phyloP scores from a whole-genome alignment of 2,888 invertebrate species.

The Pristionchus entomophagus region DNA sequence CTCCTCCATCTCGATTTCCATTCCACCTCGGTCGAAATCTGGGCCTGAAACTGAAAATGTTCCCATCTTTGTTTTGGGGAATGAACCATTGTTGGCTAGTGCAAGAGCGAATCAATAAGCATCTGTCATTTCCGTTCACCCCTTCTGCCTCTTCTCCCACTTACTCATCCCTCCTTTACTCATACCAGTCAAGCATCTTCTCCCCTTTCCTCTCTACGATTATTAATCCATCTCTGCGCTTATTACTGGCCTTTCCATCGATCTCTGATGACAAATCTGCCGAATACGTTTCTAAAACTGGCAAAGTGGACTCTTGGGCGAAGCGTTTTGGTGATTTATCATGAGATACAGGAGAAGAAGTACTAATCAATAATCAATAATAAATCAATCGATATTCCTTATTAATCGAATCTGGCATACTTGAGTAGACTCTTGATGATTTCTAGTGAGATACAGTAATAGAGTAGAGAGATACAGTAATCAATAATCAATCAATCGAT shows the following conservation, averaged over 20 bases:
- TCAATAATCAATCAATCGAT: background rate
- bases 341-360: too few relatives aligned
- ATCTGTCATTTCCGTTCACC: background rate
- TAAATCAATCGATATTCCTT: too few relatives aligned
- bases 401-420: too few relatives aligned
- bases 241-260: background rate
- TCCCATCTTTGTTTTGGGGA: too few relatives aligned
- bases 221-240: constrained; percentile 5
- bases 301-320: too few relatives aligned
- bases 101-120: constrained; percentile 2
- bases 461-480: background rate
- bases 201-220: background rate
- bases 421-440: too few relatives aligned
- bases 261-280: background rate
- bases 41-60: background rate
- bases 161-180: constrained; percentile 31
- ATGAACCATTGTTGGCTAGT: too few relatives aligned
- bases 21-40: background rate
- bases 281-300: background rate
- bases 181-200: background rate
- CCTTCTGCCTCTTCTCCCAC: constrained; percentile 14
- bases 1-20: background rate
- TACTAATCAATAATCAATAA: too few relatives aligned
- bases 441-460: background rate
- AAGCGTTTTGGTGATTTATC: too few relatives aligned